Conservation (phyloP, 2,888 invertebrate genomes). For the Leptopilina syphax region DNA sequence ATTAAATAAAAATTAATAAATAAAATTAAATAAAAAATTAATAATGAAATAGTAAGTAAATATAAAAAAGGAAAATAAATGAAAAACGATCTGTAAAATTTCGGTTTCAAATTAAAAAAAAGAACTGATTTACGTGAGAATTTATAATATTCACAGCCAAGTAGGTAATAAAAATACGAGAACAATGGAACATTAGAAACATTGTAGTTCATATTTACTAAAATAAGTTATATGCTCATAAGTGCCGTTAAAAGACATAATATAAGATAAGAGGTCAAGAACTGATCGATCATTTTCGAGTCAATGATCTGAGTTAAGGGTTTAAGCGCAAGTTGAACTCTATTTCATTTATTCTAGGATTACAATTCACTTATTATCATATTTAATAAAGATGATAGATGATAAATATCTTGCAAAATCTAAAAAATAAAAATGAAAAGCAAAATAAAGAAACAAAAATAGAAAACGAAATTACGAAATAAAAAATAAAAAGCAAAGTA, state of each 20-base stretch:
- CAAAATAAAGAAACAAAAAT: no score
- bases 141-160: no score
- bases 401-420: neutral
- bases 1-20: no score
- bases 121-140: no score
- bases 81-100: neutral
- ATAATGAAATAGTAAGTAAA: neutral
- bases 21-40: neutral
- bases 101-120: neutral
- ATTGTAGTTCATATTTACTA: neutral
- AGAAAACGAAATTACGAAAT: no score
- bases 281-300: constrained; percentile 28
- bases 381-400: no score
- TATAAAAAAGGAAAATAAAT: neutral
- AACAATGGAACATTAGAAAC: constrained; percentile 3
- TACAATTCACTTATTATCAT: neutral
- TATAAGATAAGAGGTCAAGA: constrained; percentile 27
- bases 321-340: neutral
- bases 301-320: constrained; percentile 20
- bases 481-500: no score
- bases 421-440: neutral
- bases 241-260: constrained; percentile 2
- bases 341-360: constrained; percentile 4
- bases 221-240: neutral
- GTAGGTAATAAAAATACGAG: neutral